phyloP scores from a whole-genome alignment of 1,140 invertebrate genomes.

The Papilio aristodemus region DNA sequence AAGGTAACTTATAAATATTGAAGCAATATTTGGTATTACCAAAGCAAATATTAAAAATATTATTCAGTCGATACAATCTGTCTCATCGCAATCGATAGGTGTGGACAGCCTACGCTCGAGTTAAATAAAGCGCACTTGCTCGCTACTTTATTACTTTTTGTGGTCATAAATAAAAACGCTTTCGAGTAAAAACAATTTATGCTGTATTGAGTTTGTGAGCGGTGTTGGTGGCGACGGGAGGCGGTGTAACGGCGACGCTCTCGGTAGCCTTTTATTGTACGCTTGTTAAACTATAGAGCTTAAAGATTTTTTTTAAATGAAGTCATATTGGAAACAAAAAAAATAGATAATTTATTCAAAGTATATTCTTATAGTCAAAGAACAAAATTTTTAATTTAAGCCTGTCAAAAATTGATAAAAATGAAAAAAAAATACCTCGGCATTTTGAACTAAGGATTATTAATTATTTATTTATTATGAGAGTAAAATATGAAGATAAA shows the following conservation, averaged over 20 bases:
- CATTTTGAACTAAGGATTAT: too few relatives aligned
- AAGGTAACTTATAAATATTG: too few relatives aligned
- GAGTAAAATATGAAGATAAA: too few relatives aligned
- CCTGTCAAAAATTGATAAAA: too few relatives aligned
- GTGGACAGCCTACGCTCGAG: constrained; percentile 50
- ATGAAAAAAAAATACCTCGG: too few relatives aligned
- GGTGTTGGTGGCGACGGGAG: constrained; percentile 24
- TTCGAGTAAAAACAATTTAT: constrained; percentile 71
- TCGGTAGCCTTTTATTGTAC: constrained; percentile 27
- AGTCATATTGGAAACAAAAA: too few relatives aligned
- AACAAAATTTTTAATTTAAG: too few relatives aligned
- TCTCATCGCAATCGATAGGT: not conserved
- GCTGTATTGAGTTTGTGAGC: constrained; percentile 51
- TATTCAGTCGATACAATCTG: not conserved
- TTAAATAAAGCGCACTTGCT: constrained; percentile 77
- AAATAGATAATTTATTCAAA: too few relatives aligned
- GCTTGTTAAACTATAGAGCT: not conserved
- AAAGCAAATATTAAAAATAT: not conserved
- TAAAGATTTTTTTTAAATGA: not conserved
- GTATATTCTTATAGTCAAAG: too few relatives aligned
- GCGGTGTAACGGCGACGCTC: not conserved
- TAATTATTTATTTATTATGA: too few relatives aligned
- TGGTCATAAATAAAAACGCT: constrained; percentile 72
- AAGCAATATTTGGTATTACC: not conserved
- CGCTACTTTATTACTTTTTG: constrained; percentile 74